Evolutionary conservation across 2,113 vertebrate genomes (phyloP).

Genomic region (Charadrius vociferus): DNA sequence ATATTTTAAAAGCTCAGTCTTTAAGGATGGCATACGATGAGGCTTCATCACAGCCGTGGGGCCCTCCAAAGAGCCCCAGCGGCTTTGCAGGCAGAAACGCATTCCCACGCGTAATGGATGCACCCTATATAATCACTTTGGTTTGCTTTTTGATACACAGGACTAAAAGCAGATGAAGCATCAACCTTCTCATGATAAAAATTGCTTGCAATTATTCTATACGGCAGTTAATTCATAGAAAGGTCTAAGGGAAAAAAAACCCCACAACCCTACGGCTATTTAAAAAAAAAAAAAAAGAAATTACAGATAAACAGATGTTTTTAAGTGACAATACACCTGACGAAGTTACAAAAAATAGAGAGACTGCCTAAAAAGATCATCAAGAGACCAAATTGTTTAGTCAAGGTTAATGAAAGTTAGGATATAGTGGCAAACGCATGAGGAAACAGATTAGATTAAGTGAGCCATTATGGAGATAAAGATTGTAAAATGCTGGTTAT

Average conservation of each 20-base stretch:
- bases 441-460: neutral
- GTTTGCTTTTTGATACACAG: neutral
- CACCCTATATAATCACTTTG: fast-evolving
- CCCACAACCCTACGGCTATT: neutral
- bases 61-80: neutral
- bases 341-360: neutral
- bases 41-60: neutral
- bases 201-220: neutral
- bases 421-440: neutral
- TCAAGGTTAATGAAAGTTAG: neutral
- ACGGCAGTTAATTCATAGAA: neutral
- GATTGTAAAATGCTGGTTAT: neutral
- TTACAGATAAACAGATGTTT: neutral
- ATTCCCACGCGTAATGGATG: neutral
- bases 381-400: neutral
- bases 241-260: neutral
- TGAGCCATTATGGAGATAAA: neutral
- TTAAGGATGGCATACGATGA: neutral
- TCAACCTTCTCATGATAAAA: neutral
- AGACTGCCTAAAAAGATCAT: neutral
- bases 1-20: neutral
- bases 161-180: neutral
- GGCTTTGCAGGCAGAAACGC: neutral
- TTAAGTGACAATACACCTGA: neutral
- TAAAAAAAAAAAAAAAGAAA: neutral